Evolutionary conservation across 2,888 invertebrate genomes (phyloP).

Genomic region (Ormia ochracea): DNA sequence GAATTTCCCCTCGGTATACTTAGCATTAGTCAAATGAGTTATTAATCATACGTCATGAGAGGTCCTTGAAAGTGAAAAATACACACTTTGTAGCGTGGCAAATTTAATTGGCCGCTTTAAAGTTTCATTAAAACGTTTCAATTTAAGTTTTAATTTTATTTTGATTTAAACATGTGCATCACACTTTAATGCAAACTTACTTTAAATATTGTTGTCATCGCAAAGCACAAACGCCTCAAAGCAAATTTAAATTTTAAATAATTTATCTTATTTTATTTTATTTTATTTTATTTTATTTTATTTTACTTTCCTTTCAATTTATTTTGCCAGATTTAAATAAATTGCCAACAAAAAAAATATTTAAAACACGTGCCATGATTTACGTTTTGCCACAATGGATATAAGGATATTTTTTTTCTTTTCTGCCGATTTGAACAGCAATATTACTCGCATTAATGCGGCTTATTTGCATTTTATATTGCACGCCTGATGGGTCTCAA

Average conservation of each 20-base stretch:
- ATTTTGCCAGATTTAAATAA: not conserved
- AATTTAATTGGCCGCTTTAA: too few relatives aligned
- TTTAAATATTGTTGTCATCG: not conserved
- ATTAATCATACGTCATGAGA: too few relatives aligned
- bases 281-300: too few relatives aligned
- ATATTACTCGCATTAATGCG: slow-evolving; percentile 30
- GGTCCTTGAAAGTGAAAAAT: too few relatives aligned
- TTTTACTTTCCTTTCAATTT: not conserved
- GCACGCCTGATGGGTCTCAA: slow-evolving; percentile 30
- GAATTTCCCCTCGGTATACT: too few relatives aligned
- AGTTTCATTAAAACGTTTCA: too few relatives aligned
- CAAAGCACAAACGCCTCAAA: not conserved
- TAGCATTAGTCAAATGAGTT: too few relatives aligned
- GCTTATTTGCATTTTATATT: slow-evolving; percentile 49
- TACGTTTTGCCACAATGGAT: not conserved
- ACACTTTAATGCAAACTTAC: not conserved
- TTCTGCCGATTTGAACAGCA: not conserved
- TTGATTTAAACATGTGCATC: not conserved
- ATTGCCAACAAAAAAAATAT: not conserved
- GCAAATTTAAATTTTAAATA: not conserved
- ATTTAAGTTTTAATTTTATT: not conserved
- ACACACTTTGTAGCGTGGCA: too few relatives aligned
- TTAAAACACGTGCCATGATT: slow-evolving; percentile 15
- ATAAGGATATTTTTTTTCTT: not conserved
- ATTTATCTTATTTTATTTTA: too few relatives aligned